These are phyloP conservation scores for Virgularia gustaviana DNA, from an alignment of 92 coral and sea anemone genomes.

Conservation along the genomic window DNA sequence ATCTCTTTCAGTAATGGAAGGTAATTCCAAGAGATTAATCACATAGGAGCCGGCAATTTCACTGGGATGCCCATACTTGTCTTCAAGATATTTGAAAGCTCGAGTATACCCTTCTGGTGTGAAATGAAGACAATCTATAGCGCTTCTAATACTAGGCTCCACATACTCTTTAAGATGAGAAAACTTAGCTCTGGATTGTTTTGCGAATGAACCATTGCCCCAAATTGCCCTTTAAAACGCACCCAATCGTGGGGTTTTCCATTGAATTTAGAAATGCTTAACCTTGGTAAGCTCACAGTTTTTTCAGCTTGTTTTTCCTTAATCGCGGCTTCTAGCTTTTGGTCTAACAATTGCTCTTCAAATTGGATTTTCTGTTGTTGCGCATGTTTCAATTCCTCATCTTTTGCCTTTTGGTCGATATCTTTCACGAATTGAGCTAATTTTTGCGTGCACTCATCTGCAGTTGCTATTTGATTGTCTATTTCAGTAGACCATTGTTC, in stretches of 20 bases:
- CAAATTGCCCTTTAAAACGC: conserved; percentile 34
- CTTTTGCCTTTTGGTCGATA: no score
- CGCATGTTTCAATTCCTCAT: not conserved
- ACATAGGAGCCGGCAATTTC: conserved; percentile 49
- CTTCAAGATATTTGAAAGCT: conserved; percentile 36
- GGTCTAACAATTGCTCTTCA: not conserved
- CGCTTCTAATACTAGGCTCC: conserved; percentile 18
- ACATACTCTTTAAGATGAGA: conserved; percentile 41
- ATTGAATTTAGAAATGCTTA: not conserved
- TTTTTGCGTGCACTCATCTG: no score
- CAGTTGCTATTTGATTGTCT: no score
- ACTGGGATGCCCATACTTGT: conserved; percentile 47
- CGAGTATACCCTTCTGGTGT: conserved; percentile 43
- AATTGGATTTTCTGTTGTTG: not conserved
- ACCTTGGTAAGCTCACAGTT: no score
- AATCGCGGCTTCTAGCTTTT: not conserved
- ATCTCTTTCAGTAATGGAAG: conserved; percentile 38
- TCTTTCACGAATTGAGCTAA: no score
- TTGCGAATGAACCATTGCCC: conserved; percentile 41
- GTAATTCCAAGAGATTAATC: conserved; percentile 37
- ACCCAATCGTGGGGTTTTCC: conserved; percentile 31
- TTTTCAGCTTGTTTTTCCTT: not conserved
- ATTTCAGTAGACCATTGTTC: no score
- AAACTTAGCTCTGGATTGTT: conserved; percentile 29
- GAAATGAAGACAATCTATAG: no score